Evolutionary conservation across 2,888 invertebrate genomes (phyloP).

Genomic region (Agrypnus murinus): DNA sequence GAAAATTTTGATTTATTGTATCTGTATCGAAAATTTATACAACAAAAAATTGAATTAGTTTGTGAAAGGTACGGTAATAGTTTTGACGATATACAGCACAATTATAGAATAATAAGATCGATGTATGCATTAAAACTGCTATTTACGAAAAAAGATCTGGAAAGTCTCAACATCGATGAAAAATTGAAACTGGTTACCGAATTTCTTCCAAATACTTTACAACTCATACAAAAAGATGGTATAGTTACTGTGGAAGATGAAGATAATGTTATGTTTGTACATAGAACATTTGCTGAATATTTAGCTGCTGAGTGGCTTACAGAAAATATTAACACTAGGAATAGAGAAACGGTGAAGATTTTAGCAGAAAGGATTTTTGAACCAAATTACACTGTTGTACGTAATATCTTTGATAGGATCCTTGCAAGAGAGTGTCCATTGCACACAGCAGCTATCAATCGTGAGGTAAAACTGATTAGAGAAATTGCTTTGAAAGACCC

Average conservation of each 20-base stretch:
- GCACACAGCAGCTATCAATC: slow-evolving; percentile 38
- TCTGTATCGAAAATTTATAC: slow-evolving; percentile 22
- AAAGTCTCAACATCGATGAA: slow-evolving; percentile 4
- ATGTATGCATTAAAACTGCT: slow-evolving; percentile 25
- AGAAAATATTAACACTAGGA: slow-evolving; percentile 5
- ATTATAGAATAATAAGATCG: background rate
- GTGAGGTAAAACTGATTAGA: background rate
- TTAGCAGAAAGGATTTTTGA: slow-evolving; percentile 26
- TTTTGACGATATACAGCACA: background rate
- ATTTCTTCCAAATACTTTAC: slow-evolving; percentile 9
- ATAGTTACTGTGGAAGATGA: slow-evolving; percentile 24
- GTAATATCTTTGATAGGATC: slow-evolving; percentile 38
- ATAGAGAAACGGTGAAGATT: background rate
- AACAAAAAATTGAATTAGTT: slow-evolving; percentile 10
- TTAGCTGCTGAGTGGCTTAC: slow-evolving; percentile 31
- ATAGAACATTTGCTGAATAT: slow-evolving; percentile 37
- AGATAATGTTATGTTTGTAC: slow-evolving; percentile 21
- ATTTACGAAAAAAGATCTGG: slow-evolving; percentile 26
- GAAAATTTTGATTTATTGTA: slow-evolving; percentile 29
- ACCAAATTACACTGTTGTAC: slow-evolving; percentile 21
- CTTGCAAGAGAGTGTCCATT: slow-evolving; percentile 31
- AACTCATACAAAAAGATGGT: slow-evolving; percentile 22
- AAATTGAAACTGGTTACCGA: background rate
- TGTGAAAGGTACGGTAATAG: slow-evolving; percentile 14
- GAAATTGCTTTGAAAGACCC: background rate